Evolutionary conservation across 2,797 vertebrate species (phyloP).

Genomic region (Momotus momota): DNA sequence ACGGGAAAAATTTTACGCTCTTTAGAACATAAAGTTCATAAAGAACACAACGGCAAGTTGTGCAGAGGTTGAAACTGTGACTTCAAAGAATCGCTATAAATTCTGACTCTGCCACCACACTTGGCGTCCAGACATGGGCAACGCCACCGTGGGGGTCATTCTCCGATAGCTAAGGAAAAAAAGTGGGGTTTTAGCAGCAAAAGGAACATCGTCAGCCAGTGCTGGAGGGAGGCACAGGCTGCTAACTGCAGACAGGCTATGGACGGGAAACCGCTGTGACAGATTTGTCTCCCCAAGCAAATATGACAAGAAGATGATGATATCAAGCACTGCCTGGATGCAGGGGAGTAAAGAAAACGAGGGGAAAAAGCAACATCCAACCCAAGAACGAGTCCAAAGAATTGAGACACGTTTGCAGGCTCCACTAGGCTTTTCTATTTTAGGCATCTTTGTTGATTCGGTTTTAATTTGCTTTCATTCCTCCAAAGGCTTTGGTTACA

Average conservation of each 20-base stretch:
- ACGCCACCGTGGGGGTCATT: not conserved
- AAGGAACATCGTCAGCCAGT: not conserved
- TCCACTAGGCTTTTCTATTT: not conserved
- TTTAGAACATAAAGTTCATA: too few species aligned
- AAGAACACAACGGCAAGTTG: not conserved
- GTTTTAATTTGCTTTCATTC: not conserved
- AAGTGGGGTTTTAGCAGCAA: constrained; percentile 29
- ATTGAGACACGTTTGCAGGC: not conserved
- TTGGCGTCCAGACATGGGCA: constrained; percentile 43
- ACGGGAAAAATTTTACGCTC: not conserved
- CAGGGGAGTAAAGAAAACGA: constrained; percentile 27
- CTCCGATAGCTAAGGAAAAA: constrained; percentile 36
- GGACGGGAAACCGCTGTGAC: constrained; percentile 24
- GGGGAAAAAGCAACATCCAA: not conserved
- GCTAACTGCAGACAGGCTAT: constrained; percentile 39
- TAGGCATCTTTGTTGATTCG: not conserved
- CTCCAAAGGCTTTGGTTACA: constrained; percentile 15
- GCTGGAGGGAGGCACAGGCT: constrained; percentile 18
- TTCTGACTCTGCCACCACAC: not conserved
- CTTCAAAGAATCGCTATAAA: constrained; percentile 30
- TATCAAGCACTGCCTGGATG: constrained; percentile 43
- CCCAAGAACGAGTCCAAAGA: not conserved
- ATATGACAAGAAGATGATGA: constrained; percentile 65
- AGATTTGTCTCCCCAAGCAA: constrained; percentile 65
- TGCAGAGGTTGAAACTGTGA: not conserved